These are phyloP conservation scores for Trachurus trachurus DNA, from an alignment of 2,797 vertebrate genomes.

Conservation along the genomic window DNA sequence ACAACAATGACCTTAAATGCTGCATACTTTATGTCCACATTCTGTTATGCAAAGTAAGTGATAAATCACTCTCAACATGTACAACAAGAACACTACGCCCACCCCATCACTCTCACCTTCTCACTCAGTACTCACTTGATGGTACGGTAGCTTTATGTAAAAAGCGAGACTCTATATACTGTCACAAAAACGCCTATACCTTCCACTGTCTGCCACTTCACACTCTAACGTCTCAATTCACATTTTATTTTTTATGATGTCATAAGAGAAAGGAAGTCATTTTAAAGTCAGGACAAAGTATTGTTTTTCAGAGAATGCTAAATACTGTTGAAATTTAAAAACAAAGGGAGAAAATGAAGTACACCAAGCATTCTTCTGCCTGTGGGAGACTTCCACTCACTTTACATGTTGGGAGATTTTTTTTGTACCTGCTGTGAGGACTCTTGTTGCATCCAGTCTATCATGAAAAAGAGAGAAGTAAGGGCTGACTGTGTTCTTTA, in stretches of 20 bases:
- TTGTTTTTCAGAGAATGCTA: neutral
- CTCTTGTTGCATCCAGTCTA: too few species aligned
- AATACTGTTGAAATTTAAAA: neutral
- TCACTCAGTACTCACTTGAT: neutral
- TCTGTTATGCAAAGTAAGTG: conserved; percentile 2
- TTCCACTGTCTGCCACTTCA: neutral
- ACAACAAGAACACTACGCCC: conserved; percentile 8
- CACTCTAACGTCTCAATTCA: conserved; percentile 10
- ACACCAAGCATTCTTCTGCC: too few species aligned
- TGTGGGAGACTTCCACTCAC: too few species aligned
- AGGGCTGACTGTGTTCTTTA: too few species aligned
- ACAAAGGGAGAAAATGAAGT: too few species aligned
- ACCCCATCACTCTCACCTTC: neutral
- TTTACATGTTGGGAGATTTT: too few species aligned
- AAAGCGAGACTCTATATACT: conserved; percentile 8
- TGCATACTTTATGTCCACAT: neutral
- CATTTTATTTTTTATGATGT: neutral
- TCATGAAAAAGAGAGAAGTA: too few species aligned
- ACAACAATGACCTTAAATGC: conserved; percentile 1
- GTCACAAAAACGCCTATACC: neutral
- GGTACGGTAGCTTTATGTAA: conserved; percentile 6
- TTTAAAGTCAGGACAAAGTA: neutral
- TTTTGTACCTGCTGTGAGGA: too few species aligned
- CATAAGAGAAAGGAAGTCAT: neutral
- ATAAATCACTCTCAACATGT: conserved; percentile 4